Conservation (phyloP, 1,140 invertebrate species). For the Palaemon carinicauda region DNA sequence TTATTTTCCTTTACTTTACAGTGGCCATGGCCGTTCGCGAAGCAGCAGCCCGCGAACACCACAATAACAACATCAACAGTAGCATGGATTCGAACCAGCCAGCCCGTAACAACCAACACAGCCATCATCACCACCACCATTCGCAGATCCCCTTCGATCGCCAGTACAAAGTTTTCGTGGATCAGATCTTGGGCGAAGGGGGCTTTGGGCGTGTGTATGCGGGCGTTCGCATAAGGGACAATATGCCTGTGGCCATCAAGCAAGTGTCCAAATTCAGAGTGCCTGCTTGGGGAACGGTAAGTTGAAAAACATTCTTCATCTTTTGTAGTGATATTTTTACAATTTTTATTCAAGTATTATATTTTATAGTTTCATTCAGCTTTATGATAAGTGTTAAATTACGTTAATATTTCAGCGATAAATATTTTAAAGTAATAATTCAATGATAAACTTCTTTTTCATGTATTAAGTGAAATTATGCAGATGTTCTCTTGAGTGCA, state of each 20-base stretch:
- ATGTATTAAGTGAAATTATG: too few species aligned
- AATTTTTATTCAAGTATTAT: background rate
- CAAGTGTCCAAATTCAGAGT: constrained; percentile 71
- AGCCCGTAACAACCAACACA: background rate
- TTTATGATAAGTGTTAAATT: too few species aligned
- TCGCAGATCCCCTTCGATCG: constrained; percentile 37
- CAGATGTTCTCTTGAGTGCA: too few species aligned
- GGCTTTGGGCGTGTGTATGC: constrained; percentile 71
- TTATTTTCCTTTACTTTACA: constrained; percentile 13
- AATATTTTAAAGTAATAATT: too few species aligned
- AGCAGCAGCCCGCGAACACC: background rate
- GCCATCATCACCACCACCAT: constrained; percentile 17
- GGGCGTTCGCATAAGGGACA: constrained; percentile 66
- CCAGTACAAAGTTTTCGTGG: constrained; percentile 59
- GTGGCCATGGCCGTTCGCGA: constrained; percentile 33
- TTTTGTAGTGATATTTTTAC: background rate
- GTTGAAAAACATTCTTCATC: constrained; percentile 27
- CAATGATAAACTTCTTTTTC: too few species aligned
- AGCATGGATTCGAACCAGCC: too few species aligned
- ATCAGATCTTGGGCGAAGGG: constrained; percentile 67
- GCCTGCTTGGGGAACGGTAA: constrained; percentile 71
- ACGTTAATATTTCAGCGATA: too few species aligned
- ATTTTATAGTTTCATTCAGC: background rate
- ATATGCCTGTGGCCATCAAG: constrained; percentile 72
- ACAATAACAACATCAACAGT: too few species aligned